Evolutionary conservation across 2,888 invertebrate species (phyloP).

Genomic region (Digitonthophagus gazella): DNA sequence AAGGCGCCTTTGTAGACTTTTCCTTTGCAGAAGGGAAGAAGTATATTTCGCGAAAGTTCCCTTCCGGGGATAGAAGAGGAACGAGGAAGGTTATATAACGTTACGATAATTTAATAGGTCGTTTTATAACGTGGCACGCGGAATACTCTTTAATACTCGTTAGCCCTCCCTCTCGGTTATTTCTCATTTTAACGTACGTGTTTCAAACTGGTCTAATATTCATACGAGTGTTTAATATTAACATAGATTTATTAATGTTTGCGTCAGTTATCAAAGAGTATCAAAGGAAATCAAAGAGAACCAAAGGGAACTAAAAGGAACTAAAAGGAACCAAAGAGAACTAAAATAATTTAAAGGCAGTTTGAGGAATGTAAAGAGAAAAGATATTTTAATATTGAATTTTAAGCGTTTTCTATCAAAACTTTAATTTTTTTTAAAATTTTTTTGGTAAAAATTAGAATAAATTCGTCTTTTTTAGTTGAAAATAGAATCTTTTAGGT

Average conservation of each 20-base stretch:
- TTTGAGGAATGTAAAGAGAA: too few relatives aligned
- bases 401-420: too few relatives aligned
- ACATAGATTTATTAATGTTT: background rate
- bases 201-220: background rate
- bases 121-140: background rate
- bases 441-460: too few relatives aligned
- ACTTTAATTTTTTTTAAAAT: too few relatives aligned
- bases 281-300: too few relatives aligned
- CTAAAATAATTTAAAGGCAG: too few relatives aligned
- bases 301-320: too few relatives aligned
- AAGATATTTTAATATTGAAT: background rate
- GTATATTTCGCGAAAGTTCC: background rate
- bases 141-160: background rate
- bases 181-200: background rate
- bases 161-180: background rate
- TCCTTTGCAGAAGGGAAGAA: background rate
- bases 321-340: too few relatives aligned
- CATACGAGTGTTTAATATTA: background rate
- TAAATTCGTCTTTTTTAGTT: too few relatives aligned
- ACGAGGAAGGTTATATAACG: background rate
- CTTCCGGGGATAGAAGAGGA: background rate
- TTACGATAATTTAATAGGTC: background rate
- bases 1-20: background rate
- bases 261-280: background rate
- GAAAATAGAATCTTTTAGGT: too few relatives aligned